phyloP scores from a whole-genome alignment of 2,888 invertebrate species.

The Caenorhabditis imperialis region DNA sequence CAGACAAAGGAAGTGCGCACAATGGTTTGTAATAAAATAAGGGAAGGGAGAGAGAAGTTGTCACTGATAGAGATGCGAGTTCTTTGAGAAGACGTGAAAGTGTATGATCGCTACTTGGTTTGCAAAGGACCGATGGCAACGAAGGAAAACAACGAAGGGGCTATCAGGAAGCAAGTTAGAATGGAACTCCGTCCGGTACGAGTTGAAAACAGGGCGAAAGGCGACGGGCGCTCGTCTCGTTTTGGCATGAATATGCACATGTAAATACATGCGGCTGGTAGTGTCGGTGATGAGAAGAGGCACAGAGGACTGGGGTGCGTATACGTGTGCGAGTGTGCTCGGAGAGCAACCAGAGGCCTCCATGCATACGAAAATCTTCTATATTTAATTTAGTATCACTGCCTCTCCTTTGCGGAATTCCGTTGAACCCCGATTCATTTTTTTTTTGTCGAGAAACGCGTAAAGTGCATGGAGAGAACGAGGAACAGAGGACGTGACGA shows the following conservation, averaged over 20 bases:
- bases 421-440: not conserved
- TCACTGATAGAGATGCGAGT: not conserved
- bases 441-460: too few species aligned
- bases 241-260: conserved; percentile 28
- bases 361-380: conserved; percentile 49
- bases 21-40: conserved; percentile 22
- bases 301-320: conserved; percentile 1
- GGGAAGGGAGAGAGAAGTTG: not conserved
- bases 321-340: conserved; percentile 19
- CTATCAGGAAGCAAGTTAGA: too few species aligned
- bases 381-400: conserved; percentile 54
- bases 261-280: conserved; percentile 45
- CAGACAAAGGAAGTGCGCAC: conserved; percentile 37
- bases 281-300: conserved; percentile 26
- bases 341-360: conserved; percentile 39
- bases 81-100: too few species aligned
- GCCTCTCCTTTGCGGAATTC: not conserved
- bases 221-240: not conserved
- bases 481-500: too few species aligned
- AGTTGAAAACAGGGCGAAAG: too few species aligned
- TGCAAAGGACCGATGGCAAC: too few species aligned
- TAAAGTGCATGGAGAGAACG: too few species aligned
- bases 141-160: too few species aligned
- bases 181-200: too few species aligned
- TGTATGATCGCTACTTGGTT: too few species aligned